Evolutionary conservation across 2,113 vertebrate species (phyloP).

Genomic region (Hydrochoerus hydrochaeris): DNA sequence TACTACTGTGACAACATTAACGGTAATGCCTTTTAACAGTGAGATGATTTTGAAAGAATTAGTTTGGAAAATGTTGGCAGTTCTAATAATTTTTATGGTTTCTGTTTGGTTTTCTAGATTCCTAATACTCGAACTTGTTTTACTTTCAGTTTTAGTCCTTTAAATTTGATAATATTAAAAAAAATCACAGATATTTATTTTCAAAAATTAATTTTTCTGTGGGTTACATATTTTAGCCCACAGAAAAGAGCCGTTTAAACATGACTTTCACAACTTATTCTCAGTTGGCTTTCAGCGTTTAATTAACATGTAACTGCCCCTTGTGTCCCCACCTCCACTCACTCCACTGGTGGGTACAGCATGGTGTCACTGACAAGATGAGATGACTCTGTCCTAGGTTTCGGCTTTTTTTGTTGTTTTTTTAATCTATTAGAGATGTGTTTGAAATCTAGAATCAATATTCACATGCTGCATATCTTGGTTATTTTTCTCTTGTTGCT

Average conservation of each 20-base stretch:
- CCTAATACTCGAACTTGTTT: background rate
- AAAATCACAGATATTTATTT: background rate
- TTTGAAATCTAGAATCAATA: background rate
- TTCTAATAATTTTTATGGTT: slow-evolving; percentile 42
- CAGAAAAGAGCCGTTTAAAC: background rate
- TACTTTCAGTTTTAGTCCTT: slow-evolving; percentile 59
- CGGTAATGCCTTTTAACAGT: slow-evolving; percentile 88
- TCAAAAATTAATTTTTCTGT: slow-evolving; percentile 58
- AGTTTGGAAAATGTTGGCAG: slow-evolving; percentile 8
- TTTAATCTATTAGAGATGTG: background rate
- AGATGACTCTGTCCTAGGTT: background rate
- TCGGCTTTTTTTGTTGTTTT: background rate
- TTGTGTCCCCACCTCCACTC: background rate
- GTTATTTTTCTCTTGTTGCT: too few relatives aligned
- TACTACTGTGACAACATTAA: slow-evolving; percentile 99
- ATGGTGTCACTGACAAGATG: background rate
- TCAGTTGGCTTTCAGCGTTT: background rate
- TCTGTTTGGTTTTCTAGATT: slow-evolving; percentile 48
- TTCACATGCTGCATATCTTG: background rate
- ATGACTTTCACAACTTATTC: background rate
- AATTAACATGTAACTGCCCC: background rate
- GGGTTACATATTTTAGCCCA: background rate
- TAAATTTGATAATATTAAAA: slow-evolving; percentile 53
- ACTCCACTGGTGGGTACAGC: background rate
- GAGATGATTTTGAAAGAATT: slow-evolving; percentile 30